Evolutionary conservation across 1,140 invertebrate species (phyloP).

Genomic region (Thaumatotibia leucotreta): DNA sequence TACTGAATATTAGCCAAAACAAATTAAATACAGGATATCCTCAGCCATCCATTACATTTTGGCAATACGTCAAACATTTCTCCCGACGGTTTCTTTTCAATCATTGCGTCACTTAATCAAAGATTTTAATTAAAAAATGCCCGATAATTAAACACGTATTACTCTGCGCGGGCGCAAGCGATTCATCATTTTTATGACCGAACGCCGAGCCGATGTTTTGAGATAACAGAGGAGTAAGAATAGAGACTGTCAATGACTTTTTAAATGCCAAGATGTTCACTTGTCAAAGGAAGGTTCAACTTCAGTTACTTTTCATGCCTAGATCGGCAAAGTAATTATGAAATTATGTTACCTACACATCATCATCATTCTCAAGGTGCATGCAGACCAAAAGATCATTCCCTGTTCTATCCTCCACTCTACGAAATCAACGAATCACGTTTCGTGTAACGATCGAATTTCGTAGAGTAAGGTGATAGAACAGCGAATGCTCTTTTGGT

Average conservation of each 20-base stretch:
- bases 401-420: too few species aligned
- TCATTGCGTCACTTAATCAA: conserved; percentile 1
- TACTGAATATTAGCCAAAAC: not conserved
- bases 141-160: not conserved
- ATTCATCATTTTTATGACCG: conserved; percentile 7
- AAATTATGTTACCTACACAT: too few species aligned
- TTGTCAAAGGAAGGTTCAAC: too few species aligned
- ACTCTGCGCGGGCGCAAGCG: not conserved
- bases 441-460: too few species aligned
- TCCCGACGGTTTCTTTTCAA: conserved; percentile 2
- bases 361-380: too few species aligned
- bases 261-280: too few species aligned
- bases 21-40: not conserved
- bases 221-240: not conserved
- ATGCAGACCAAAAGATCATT: too few species aligned
- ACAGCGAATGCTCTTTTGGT: too few species aligned
- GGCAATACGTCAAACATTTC: not conserved
- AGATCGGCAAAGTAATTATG: too few species aligned
- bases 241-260: not conserved
- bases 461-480: too few species aligned
- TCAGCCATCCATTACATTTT: not conserved
- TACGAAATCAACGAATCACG: too few species aligned
- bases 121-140: conserved; percentile 8
- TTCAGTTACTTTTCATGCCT: too few species aligned
- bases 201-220: not conserved